Conservation (phyloP, 2,888 invertebrate genomes). For the Strigamia transsilvanica region DNA sequence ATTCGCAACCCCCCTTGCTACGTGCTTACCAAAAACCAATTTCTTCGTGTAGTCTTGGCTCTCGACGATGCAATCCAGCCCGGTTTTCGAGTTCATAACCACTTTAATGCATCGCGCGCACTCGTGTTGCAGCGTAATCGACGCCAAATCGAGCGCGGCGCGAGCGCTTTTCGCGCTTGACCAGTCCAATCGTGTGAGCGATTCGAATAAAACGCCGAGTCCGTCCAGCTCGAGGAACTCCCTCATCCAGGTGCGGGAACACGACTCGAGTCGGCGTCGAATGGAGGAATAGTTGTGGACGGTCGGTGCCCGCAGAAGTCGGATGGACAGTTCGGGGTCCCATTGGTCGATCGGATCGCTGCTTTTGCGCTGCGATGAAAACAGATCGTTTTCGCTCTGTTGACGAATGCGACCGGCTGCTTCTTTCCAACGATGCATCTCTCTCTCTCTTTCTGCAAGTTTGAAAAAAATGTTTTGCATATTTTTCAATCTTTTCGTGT, state of each 20-base stretch:
- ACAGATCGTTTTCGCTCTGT: constrained; percentile 36
- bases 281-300: constrained; percentile 62
- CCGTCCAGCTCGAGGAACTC: constrained; percentile 66
- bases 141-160: constrained; percentile 61
- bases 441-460: neutral
- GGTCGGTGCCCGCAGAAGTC: constrained; percentile 61
- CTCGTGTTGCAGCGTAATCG: constrained; percentile 65
- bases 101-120: constrained; percentile 65
- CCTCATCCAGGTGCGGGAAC: constrained; percentile 63
- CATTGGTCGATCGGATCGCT: constrained; percentile 58
- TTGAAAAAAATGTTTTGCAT: too few species aligned
- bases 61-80: constrained; percentile 64
- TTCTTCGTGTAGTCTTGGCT: constrained; percentile 63
- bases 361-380: neutral
- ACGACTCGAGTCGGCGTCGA: constrained; percentile 59
- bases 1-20: too few species aligned
- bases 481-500: neutral
- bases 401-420: constrained; percentile 35
- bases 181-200: constrained; percentile 63
- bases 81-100: constrained; percentile 65
- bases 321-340: constrained; percentile 63
- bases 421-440: constrained; percentile 20
- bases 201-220: constrained; percentile 64
- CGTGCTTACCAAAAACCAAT: constrained; percentile 63
- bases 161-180: too few species aligned